A percentile compares a stretch with the other conserved stretches of the same genome.
These are phyloP conservation scores for Centrocercus urophasianus DNA, from an alignment of 2,113 vertebrate genomes.

Conservation along the genomic window DNA sequence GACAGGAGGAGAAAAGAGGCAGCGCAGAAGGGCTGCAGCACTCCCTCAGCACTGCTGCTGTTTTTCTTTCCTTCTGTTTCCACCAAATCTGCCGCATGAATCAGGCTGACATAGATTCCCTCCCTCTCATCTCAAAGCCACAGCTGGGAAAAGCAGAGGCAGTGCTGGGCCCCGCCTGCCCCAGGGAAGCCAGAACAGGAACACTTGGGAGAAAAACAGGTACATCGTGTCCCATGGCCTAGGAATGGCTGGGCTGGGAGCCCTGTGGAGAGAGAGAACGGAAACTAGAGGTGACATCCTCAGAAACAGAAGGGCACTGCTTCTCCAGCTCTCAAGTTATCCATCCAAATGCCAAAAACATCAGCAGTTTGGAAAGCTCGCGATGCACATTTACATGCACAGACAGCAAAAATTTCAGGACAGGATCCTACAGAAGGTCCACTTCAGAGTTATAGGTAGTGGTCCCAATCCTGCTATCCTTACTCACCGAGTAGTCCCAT, in stretches of 20 bases:
- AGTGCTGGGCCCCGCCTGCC: neutral
- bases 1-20: neutral
- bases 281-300: neutral
- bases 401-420: neutral
- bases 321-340: constrained; percentile 10
- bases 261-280: neutral
- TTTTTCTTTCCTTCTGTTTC: neutral
- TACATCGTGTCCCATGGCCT: neutral
- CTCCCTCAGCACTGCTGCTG: neutral
- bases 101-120: neutral
- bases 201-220: neutral
- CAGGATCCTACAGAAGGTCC: neutral
- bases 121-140: neutral
- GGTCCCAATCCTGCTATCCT: constrained; percentile 68
- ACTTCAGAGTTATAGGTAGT: constrained; percentile 47
- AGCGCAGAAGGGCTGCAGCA: neutral
- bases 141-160: neutral
- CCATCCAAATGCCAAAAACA: neutral
- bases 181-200: neutral
- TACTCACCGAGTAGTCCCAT: constrained; percentile 68
- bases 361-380: neutral
- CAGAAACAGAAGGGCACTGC: neutral
- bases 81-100: neutral
- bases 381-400: neutral
- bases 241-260: neutral